A percentile compares a stretch with the other conserved stretches of the same genome.
These are phyloP conservation scores for Thaumetopoea pityocampa DNA, from an alignment of 1,140 invertebrate species.

Conservation along the genomic window DNA sequence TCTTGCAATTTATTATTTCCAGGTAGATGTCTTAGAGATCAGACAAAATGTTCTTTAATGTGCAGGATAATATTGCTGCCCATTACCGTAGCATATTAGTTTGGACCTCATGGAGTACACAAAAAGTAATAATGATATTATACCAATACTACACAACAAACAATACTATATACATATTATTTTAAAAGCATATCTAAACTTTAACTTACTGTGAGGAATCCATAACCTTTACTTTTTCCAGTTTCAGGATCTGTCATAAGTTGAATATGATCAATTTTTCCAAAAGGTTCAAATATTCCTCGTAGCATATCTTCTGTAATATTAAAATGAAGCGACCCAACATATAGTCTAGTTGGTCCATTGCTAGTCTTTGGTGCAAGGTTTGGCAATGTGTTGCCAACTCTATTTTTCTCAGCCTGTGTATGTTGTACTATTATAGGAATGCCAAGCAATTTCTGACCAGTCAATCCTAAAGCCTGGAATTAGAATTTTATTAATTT, in stretches of 20 bases:
- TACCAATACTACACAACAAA: too few species aligned
- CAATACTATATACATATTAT: too few species aligned
- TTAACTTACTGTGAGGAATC: conserved; percentile 94
- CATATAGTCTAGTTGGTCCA: conserved; percentile 97
- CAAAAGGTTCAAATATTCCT: conserved; percentile 99
- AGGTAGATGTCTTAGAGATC: too few species aligned
- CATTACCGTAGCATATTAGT: too few species aligned
- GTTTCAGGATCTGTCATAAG: conserved; percentile 97
- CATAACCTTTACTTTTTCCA: conserved; percentile 96
- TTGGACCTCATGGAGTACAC: too few species aligned
- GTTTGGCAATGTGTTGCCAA: conserved; percentile 90
- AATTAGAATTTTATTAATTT: conserved; percentile 37
- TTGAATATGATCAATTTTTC: conserved; percentile 98
- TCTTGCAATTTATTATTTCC: too few species aligned
- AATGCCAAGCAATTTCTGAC: conserved; percentile 96
- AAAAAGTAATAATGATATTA: too few species aligned
- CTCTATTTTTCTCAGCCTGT: conserved; percentile 98
- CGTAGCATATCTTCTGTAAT: conserved; percentile 99
- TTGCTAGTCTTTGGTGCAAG: conserved; percentile 87
- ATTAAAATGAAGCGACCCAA: conserved; percentile 98
- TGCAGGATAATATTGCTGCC: too few species aligned
- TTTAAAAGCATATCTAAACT: too few species aligned
- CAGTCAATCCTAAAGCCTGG: conserved; percentile 95
- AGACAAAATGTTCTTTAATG: too few species aligned
- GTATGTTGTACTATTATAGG: conserved; percentile 99